Percentiles rank a stretch among this genome's conserved stretches.
Evolutionary conservation across 2,888 invertebrate species (phyloP).

Genomic region (Erannis defoliaria): DNA sequence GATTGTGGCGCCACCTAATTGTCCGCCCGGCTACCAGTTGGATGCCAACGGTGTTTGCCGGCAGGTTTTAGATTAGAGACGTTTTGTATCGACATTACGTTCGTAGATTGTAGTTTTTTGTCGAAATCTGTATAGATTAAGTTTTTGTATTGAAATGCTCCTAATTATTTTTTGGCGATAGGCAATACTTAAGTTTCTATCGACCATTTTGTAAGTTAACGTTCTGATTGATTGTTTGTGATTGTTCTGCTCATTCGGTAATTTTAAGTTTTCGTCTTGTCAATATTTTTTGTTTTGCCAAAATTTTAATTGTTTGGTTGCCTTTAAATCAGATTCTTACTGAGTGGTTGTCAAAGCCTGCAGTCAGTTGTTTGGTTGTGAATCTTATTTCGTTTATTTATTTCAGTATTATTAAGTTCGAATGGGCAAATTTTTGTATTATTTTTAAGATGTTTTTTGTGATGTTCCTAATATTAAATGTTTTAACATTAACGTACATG

Average conservation of each 20-base stretch:
- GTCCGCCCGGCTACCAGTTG: constrained; percentile 60
- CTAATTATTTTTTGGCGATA: neutral
- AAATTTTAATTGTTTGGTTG: neutral
- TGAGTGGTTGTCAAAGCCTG: constrained; percentile 34
- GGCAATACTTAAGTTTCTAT: neutral
- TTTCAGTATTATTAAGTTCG: constrained; percentile 52
- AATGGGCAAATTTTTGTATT: constrained; percentile 31
- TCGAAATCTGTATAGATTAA: neutral
- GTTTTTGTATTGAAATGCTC: neutral
- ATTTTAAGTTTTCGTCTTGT: neutral
- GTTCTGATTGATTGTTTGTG: neutral
- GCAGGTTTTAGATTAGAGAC: constrained; percentile 45
- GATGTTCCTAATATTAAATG: constrained; percentile 35
- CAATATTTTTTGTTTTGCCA: neutral
- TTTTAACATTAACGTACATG: constrained; percentile 1
- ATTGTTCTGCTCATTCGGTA: neutral
- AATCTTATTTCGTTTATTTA: constrained; percentile 20
- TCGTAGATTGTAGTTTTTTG: neutral
- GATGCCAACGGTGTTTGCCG: constrained; percentile 64
- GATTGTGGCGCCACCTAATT: constrained; percentile 63
- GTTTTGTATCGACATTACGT: constrained; percentile 26
- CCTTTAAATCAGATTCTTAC: constrained; percentile 6
- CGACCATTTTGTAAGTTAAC: neutral
- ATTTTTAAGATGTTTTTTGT: constrained; percentile 26
- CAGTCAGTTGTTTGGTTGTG: constrained; percentile 12